Conservation (phyloP, 1,140 invertebrate species). For the Cecropterus lyciades region DNA sequence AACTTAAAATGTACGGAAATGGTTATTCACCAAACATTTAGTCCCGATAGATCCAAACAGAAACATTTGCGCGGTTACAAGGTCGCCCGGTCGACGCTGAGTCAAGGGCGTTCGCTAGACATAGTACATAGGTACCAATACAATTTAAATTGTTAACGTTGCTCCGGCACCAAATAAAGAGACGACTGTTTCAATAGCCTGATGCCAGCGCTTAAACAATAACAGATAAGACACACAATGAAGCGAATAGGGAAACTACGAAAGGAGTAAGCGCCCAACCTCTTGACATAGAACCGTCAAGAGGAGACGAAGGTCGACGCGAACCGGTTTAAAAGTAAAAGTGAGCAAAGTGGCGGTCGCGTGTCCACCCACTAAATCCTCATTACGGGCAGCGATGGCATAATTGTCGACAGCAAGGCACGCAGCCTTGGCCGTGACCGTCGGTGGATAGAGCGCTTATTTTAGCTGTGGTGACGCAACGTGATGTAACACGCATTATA, state of each 20-base stretch:
- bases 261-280: slow-evolving; percentile 31
- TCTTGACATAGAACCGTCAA: slow-evolving; percentile 47
- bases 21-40: slow-evolving; percentile 49
- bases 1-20: slow-evolving; percentile 13
- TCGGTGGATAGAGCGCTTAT: slow-evolving; percentile 71
- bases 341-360: slow-evolving; percentile 61
- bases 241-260: slow-evolving; percentile 31
- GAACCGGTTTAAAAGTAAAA: slow-evolving; percentile 81
- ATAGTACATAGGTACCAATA: slow-evolving; percentile 54
- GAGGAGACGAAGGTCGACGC: slow-evolving; percentile 60
- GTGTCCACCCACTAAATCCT: slow-evolving; percentile 81
- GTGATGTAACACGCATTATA: slow-evolving; percentile 74
- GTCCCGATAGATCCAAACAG: slow-evolving; percentile 70
- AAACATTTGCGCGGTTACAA: slow-evolving; percentile 72
- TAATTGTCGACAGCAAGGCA: slow-evolving; percentile 73
- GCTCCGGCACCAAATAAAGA: slow-evolving; percentile 43
- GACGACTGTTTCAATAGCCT: slow-evolving; percentile 6
- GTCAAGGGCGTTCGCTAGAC: slow-evolving; percentile 80
- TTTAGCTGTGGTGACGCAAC: slow-evolving; percentile 75
- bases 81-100: slow-evolving; percentile 75
- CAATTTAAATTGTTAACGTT: slow-evolving; percentile 55
- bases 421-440: slow-evolving; percentile 82
- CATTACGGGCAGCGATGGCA: slow-evolving; percentile 71
- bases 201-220: neutral
- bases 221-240: neutral